These are phyloP conservation scores for Catharus bicknelli DNA, from an alignment of 2,113 vertebrate species.

Conservation along the genomic window DNA sequence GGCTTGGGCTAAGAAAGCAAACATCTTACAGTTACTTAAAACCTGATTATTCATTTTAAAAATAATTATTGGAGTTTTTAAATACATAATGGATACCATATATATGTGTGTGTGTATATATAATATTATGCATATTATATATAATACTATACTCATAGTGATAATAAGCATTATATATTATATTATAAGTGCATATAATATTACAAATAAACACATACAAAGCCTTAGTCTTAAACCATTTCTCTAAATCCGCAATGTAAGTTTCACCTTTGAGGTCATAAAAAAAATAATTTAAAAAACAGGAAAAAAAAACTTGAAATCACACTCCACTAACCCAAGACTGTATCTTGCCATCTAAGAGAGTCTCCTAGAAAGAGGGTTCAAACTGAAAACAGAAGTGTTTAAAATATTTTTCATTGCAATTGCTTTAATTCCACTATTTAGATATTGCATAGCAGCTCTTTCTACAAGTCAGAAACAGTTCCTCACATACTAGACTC, in stretches of 20 bases:
- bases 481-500: background rate
- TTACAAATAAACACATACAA: background rate
- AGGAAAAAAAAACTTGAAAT: background rate
- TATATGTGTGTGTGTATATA: too few species aligned
- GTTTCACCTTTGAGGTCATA: background rate
- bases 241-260: background rate
- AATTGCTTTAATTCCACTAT: background rate
- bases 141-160: background rate
- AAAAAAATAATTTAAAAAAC: background rate
- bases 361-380: background rate
- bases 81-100: background rate
- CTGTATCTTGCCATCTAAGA: background rate
- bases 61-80: background rate
- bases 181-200: background rate
- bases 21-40: slow-evolving; percentile 25
- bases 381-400: background rate
- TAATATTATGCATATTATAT: background rate
- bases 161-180: background rate
- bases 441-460: background rate
- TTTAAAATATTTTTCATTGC: background rate
- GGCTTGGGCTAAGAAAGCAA: slow-evolving; percentile 84
- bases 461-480: background rate
- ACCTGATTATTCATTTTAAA: background rate
- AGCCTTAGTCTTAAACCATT: background rate
- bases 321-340: background rate